Base-by-base conservation (phyloP, 2,888 invertebrate genomes). In the Deilephila porcellus region DNA sequence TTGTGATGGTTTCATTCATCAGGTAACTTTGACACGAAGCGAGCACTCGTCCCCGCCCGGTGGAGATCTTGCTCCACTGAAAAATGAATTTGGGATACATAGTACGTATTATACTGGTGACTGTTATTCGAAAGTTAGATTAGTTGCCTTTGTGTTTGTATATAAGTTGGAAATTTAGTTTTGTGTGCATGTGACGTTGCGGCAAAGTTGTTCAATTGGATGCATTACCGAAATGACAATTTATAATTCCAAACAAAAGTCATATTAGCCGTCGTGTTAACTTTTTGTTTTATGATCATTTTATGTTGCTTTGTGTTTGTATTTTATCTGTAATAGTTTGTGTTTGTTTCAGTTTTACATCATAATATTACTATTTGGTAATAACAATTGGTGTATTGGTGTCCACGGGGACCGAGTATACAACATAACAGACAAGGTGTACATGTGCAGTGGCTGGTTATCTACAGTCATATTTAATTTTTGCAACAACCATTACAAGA, bases 401-500 rank as follows among this genome's bases (percentile, higher is more conserved):
- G 83, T 82, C 20, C 80, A 81, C 45, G 74, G 81, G 4, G 76
- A 83, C 20, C 79, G 78, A 62, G 85, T 84, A n/a, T 90, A 82
- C 79, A 86, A 80, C 74, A 88, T 93, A 74, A 87, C 87, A n/a
- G 92, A 93, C 77, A 79, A 81, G 76, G 85, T 93, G 56, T 82
- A 83, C 53, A 86, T 83, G 59, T 93, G 93, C 76, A 93, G 93
- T 80, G 86, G 89, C 52, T 88, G 86, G 86, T 82, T 93, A 37
- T 89, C 93, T 0, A 85, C 82, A 25, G 77, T 91, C n/a, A 90
- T 93, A 75, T 86, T 83, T 76, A 89, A 87, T 53, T 85, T 93
- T 74, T 93, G 93, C 76, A 87, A 90, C 75, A 92, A 91, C 73
- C 86, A 85, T 0, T 90, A 89, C 76, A 91, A 88, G 79, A 90